Conservation (phyloP, 2,113 vertebrate species). For the Rhinolophus sinicus region DNA sequence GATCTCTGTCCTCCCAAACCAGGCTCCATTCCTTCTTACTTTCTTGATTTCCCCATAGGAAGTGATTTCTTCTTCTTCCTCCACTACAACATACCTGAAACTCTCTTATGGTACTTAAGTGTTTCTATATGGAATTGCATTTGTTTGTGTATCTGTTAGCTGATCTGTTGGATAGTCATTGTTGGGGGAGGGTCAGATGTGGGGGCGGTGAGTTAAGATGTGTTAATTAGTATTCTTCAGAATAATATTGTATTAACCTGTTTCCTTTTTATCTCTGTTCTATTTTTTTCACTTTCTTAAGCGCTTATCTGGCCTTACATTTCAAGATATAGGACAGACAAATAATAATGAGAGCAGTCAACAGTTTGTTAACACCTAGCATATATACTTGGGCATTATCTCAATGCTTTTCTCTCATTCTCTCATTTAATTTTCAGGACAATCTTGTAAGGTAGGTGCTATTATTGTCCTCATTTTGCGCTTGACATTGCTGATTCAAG, state of each 20-base stretch:
- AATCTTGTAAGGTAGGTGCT: conserved; percentile 32
- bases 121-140: not conserved
- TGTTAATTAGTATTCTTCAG: not conserved
- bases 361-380: conserved; percentile 1
- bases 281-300: conserved; percentile 36
- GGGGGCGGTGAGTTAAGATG: not conserved
- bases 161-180: not conserved
- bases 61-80: not conserved
- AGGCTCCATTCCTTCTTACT: not conserved
- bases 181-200: not conserved
- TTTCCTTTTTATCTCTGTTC: conserved; percentile 1
- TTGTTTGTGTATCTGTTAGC: not conserved
- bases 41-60: not conserved
- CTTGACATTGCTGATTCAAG: conserved; percentile 45
- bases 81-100: not conserved
- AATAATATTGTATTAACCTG: conserved; percentile 9
- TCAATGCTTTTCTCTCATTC: conserved; percentile 12
- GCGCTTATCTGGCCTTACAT: not conserved
- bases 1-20: not conserved
- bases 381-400: not conserved
- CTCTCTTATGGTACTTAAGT: not conserved
- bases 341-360: conserved; percentile 22
- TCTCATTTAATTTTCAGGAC: conserved; percentile 31
- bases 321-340: conserved; percentile 39
- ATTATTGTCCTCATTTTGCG: conserved; percentile 48